Conservation (phyloP, 1,140 invertebrate species). For the Zaprionus ornatus region DNA sequence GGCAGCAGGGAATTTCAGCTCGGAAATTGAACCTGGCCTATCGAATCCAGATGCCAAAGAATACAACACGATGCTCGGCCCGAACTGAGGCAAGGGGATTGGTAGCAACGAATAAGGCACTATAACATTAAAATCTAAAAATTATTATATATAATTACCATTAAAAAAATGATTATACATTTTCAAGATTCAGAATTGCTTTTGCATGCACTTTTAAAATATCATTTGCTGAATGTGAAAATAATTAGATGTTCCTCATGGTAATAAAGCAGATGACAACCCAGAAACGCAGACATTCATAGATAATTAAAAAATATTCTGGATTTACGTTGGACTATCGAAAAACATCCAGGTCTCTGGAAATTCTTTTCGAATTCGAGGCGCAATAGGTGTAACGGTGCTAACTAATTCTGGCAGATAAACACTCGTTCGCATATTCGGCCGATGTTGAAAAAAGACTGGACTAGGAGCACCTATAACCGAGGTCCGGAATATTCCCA, state of each 20-base stretch:
- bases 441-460: too few species aligned
- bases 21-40: neutral
- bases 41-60: neutral
- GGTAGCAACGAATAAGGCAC: neutral
- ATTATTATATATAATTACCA: too few species aligned
- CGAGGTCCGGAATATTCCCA: too few species aligned
- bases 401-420: too few species aligned
- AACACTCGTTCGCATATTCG: too few species aligned
- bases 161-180: neutral
- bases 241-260: neutral
- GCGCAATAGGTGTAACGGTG: neutral
- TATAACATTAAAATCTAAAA: neutral
- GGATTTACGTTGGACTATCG: neutral
- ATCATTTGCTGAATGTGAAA: neutral
- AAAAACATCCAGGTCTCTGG: neutral
- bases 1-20: neutral
- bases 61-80: neutral
- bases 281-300: neutral
- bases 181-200: neutral
- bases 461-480: too few species aligned
- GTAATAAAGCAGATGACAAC: neutral
- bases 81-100: neutral
- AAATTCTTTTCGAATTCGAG: neutral
- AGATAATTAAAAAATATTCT: neutral
- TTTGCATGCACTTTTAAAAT: neutral